Evolutionary conservation across 2,797 vertebrate genomes (phyloP), one percentile per base, ranked within the genome.

Genomic region (Pipistrellus kuhlii): DNA sequence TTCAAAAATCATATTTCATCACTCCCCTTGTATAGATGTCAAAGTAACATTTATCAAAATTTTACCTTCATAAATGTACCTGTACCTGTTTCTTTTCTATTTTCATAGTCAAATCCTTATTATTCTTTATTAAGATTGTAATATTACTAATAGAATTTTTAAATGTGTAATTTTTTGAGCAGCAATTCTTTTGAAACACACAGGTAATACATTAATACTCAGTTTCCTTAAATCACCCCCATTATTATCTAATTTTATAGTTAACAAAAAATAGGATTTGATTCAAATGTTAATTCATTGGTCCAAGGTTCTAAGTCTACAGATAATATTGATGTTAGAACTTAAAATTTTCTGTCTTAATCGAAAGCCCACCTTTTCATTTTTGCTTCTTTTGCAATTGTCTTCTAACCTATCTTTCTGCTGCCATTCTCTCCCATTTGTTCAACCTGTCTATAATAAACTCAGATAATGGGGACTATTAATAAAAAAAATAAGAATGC

Each of bases 321-420:
- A 73, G 38, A 35, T 82, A 66, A 41, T 64, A 32, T 25, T 91
- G 51, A 72, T 13, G 9, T 48, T 46, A 78, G 30, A 87, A 64
- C 30, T 41, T 83, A 46, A 78, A 95, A 73, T 18, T 84, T 77
- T 83, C 66, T 85, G 9, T 25, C 46, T 75, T 88, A 62, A 73
- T 41, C 11, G 41, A 93, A 75, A 78, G 4, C 2, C 11, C 5
- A 25, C 0, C 4, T 62, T 76, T 85, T 84, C 25, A 53, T 51
- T 73, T 88, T 72, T 72, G 23, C 53, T 20, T 73, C 13, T 73
- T 82, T 53, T 73, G 35, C 32, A 69, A 1, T 73, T 76, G 7
- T n/a, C 6, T 27, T 77, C 44, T 48, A 38, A 73, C 46, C 7
- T 73, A 35, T 30, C 53, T 38, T 89, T 90, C 38, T 51, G 8